Base-by-base conservation (phyloP, 1,140 invertebrate genomes). In the Drosophila truncata region DNA sequence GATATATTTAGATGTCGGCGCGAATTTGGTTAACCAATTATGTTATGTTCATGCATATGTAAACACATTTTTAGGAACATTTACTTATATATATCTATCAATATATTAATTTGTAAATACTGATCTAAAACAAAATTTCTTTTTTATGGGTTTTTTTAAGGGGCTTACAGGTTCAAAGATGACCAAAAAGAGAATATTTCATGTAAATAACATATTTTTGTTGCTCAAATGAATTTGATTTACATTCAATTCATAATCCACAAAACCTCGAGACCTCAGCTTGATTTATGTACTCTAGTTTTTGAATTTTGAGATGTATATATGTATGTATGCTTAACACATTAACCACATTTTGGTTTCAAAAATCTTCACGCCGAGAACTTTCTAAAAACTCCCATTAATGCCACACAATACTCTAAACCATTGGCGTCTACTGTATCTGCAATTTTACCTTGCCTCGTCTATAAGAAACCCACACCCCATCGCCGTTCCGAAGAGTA, bases 401-500 rank as follows among this genome's bases (percentile, higher is more conserved):
- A 62, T 71, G 59, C 76, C 74, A 78, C 44, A 78, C 50, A 71
- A 78, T 55, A 84, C 76, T 80, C 72, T 83, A 72, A 73, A 73
- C 67, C 69, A 83, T 64, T 80, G 84, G 80, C 86, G 85, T 84
- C 72, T 78, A 84, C 79, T 78, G 54, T 74, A 70, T 77, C 71
- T 84, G 80, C 77, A 90, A 87, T 70, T 84, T 78, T 71, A 74
- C 62, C 76, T 74, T 74, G 70, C 60, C 58, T 70, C 77, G 75
- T 60, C 77, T 72, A 64, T 71, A 79, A 78, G 63, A 58, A 60
- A 66, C 35, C 49, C 49, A 50, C 63, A 23, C 25, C 42, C 66
- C 50, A 46, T 57, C 39, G 58, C 42, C 42, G 47, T 33, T 9
- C 6, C 16, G 39, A 67, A 62, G 47, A 58, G 84, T 87, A 87